phyloP scores from a whole-genome alignment of 92 coral and sea anemone genomes.

The Siderastrea siderea region DNA sequence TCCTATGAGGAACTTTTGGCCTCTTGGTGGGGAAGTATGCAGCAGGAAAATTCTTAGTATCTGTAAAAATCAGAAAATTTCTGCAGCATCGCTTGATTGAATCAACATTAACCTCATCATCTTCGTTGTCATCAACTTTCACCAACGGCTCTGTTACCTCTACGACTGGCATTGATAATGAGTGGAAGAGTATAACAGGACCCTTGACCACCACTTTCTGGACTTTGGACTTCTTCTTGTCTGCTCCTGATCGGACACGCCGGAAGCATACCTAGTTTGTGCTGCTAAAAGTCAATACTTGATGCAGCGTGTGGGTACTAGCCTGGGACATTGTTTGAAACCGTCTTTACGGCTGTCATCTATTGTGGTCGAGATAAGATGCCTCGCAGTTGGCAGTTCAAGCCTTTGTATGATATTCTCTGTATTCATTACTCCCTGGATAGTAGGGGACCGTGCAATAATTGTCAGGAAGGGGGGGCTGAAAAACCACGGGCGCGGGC shows the following conservation, averaged over 20 bases:
- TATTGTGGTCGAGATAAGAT: too few relatives aligned
- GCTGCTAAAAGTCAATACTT: too few relatives aligned
- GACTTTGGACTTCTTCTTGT: constrained; percentile 91
- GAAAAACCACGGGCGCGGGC: too few relatives aligned
- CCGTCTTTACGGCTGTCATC: too few relatives aligned
- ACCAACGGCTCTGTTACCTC: constrained; percentile 88
- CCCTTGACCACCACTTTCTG: constrained; percentile 89
- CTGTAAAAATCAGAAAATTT: constrained; percentile 94
- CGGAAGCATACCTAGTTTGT: too few relatives aligned
- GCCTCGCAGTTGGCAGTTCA: too few relatives aligned
- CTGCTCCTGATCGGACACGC: constrained; percentile 64
- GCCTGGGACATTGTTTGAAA: too few relatives aligned
- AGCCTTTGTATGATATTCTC: too few relatives aligned
- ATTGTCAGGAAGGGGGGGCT: too few relatives aligned
- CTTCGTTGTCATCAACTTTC: constrained; percentile 85
- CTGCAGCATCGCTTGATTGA: constrained; percentile 86
- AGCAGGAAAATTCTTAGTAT: constrained; percentile 93
- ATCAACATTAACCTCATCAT: constrained; percentile 77
- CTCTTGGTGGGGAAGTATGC: constrained; percentile 90
- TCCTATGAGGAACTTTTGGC: constrained; percentile 81
- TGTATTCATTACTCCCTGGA: too few relatives aligned
- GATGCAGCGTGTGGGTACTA: too few relatives aligned
- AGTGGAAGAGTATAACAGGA: constrained; percentile 87
- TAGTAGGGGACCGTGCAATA: too few relatives aligned
- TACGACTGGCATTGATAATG: constrained; percentile 94